These are phyloP conservation scores for Charanyca ferruginea DNA, from an alignment of 2,888 invertebrate genomes.

Conservation along the genomic window DNA sequence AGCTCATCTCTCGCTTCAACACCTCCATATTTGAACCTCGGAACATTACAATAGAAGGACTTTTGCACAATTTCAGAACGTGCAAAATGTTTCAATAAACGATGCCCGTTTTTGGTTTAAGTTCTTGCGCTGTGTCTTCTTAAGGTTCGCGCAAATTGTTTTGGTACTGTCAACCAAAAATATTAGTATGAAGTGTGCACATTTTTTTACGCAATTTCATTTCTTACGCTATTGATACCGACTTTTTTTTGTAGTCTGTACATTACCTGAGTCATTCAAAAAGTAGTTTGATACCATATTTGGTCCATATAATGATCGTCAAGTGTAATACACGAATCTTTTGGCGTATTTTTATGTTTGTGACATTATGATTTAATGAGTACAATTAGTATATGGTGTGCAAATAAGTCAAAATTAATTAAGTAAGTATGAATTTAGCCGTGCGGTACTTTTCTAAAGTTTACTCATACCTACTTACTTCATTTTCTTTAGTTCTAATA, in stretches of 20 bases:
- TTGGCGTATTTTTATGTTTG: slow-evolving; percentile 21
- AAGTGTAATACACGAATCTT: slow-evolving; percentile 35
- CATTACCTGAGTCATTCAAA: slow-evolving; percentile 41
- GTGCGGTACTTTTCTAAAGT: background rate
- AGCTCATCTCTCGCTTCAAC: slow-evolving; percentile 4
- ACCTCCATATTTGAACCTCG: slow-evolving; percentile 46
- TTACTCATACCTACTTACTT: background rate
- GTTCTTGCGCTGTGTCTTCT: slow-evolving; percentile 59
- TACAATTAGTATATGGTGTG: slow-evolving; percentile 10
- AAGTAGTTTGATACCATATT: slow-evolving; percentile 43
- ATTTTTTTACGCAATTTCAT: background rate
- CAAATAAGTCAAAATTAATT: slow-evolving; percentile 2
- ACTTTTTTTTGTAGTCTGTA: slow-evolving; percentile 10
- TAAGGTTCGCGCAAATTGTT: slow-evolving; percentile 34
- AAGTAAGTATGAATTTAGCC: background rate
- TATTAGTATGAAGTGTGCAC: background rate
- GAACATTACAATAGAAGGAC: slow-evolving; percentile 66
- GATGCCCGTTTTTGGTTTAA: slow-evolving; percentile 66
- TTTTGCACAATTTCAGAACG: slow-evolving; percentile 64
- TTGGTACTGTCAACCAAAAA: background rate
- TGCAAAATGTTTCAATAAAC: slow-evolving; percentile 65
- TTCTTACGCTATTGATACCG: too few relatives aligned
- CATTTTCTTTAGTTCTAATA: too few relatives aligned
- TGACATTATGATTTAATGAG: slow-evolving; percentile 16
- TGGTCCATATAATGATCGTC: slow-evolving; percentile 39